Evolutionary conservation across 2,888 invertebrate species (phyloP).

Genomic region (Scaptomyza tumidula): DNA sequence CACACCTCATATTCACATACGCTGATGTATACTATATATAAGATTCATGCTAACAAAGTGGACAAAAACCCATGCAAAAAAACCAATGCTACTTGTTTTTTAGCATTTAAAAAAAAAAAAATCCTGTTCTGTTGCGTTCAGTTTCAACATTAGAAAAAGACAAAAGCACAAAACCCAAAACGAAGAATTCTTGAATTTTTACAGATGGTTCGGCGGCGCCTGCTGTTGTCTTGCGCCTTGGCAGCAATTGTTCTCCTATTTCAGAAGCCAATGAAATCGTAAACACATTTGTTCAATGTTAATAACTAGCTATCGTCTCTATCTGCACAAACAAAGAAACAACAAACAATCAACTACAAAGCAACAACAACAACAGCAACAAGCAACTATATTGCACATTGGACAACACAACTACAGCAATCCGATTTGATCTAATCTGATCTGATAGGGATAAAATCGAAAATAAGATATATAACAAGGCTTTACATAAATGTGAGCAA

Average conservation of each 20-base stretch:
- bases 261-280: constrained; percentile 58
- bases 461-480: constrained; percentile 30
- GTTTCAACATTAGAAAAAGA: constrained; percentile 29
- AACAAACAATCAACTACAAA: constrained; percentile 22
- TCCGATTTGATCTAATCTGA: constrained; percentile 31
- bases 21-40: constrained; percentile 32
- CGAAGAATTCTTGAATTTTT: constrained; percentile 75
- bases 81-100: constrained; percentile 30
- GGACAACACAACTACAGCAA: constrained; percentile 37
- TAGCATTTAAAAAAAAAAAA: constrained; percentile 24
- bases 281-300: neutral
- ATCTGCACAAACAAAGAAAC: constrained; percentile 33
- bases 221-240: constrained; percentile 80
- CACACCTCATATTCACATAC: neutral
- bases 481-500: constrained; percentile 69
- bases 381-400: constrained; percentile 33
- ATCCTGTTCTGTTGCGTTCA: constrained; percentile 48
- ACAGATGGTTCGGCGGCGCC: constrained; percentile 80
- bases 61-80: constrained; percentile 36
- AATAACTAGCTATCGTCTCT: constrained; percentile 27
- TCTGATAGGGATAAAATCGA: constrained; percentile 15
- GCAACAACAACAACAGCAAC: constrained; percentile 27
- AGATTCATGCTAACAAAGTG: constrained; percentile 57
- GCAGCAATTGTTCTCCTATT: constrained; percentile 75
- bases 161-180: constrained; percentile 31